Base-by-base conservation (phyloP, 2,113 vertebrate genomes). In the Corydoras sp. region DNA sequence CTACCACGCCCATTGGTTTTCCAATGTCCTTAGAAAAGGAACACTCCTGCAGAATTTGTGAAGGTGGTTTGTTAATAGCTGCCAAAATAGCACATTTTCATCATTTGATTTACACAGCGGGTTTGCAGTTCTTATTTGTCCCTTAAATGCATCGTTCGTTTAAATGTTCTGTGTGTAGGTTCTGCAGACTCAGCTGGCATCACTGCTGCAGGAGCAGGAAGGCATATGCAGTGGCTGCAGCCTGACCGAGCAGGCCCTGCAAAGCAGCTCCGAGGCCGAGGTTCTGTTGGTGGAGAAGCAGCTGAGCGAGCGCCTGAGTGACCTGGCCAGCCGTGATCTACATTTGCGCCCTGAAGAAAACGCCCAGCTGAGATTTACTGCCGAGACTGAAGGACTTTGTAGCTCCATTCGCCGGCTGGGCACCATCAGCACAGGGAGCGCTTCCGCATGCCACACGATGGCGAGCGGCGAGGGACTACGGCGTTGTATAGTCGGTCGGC, bases 351-450 rank as follows among this genome's bases (percentile, higher is more conserved):
- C 97, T 3, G 92, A 92, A 0, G 97, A 99, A 75, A 99, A 99
- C 0, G 88, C 94, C 66, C 95, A 98, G 81, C 76, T 99, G 83
- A 95, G 96, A 70, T 96, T 98, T 63, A 83, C 94, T 1, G 91
- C 93, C 50, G 97, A 99, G 80, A 97, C 94, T 0, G 97, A 98
- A 15, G 93, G 95, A 3, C 85, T 99, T 67, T 96, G 95, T 83
- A 97, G 96, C 80, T 98, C 95, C 80, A 95, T 99, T 83, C 95
- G 96, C 85, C 97, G 98, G 79, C 86, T 98, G 51, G 97, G 97
- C 0, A 93, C 92, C n/a, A 91, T 98, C 60, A 75, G 96, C 50
- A 97, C 94, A 54, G 98, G 94, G 35, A 97, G 94, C 8, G 95
- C 94, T 0, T 93, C 98, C 2, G 95, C 95, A 64, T 94, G 92